Evolutionary conservation across 2,888 invertebrate genomes (phyloP).

Genomic region (Argyresthia albistria): DNA sequence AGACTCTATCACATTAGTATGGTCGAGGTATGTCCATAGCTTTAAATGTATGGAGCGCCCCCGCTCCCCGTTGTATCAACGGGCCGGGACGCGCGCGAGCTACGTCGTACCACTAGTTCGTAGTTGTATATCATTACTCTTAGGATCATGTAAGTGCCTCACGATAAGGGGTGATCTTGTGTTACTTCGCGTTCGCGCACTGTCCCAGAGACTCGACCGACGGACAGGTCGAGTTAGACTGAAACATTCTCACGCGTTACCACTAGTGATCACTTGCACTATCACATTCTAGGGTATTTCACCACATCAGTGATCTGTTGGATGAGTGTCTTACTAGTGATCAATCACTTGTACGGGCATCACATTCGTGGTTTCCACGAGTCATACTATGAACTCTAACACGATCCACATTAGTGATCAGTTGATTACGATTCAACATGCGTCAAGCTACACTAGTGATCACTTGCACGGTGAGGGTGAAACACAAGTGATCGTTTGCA

Average conservation of each 20-base stretch:
- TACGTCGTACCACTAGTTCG: constrained; percentile 58
- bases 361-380: too few relatives aligned
- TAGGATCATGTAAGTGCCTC: constrained; percentile 71
- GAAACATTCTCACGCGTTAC: too few relatives aligned
- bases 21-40: constrained; percentile 69
- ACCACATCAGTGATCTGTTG: background rate
- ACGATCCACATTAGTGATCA: too few relatives aligned
- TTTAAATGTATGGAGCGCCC: constrained; percentile 54
- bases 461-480: too few relatives aligned
- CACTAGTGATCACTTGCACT: too few relatives aligned
- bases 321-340: constrained; percentile 5
- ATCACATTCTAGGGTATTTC: too few relatives aligned
- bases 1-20: constrained; percentile 55
- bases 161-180: constrained; percentile 55
- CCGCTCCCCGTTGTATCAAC: constrained; percentile 61
- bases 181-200: constrained; percentile 9
- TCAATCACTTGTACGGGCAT: background rate
- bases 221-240: too few relatives aligned
- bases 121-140: constrained; percentile 61
- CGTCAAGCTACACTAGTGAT: too few relatives aligned
- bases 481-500: too few relatives aligned
- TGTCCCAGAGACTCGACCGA: background rate
- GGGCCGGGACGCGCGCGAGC: constrained; percentile 59
- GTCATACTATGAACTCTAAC: too few relatives aligned
- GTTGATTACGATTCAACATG: too few relatives aligned